Percentiles rank a stretch among this genome's conserved stretches.
These are phyloP conservation scores for Tangara arthus DNA, from an alignment of 2,797 vertebrate genomes.

Conservation along the genomic window DNA sequence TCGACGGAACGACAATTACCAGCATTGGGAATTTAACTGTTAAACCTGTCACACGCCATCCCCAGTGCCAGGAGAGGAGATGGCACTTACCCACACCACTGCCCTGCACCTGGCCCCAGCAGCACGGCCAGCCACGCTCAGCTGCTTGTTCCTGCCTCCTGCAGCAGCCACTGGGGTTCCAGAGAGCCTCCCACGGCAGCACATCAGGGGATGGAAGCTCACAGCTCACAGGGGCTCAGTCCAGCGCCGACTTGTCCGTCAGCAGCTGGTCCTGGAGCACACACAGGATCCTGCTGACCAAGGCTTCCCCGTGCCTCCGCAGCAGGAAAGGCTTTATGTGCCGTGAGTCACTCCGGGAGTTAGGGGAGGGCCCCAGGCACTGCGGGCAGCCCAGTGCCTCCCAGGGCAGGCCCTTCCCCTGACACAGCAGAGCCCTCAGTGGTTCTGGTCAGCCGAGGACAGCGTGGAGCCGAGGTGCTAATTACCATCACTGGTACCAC, in stretches of 20 bases:
- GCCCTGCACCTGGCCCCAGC: background rate
- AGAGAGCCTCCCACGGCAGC: background rate
- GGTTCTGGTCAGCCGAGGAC: background rate
- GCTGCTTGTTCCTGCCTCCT: background rate
- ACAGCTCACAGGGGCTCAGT: fast-evolving
- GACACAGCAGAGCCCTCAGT: background rate
- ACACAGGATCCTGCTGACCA: background rate
- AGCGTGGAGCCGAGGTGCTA: background rate
- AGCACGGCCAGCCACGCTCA: fast-evolving
- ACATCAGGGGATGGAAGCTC: background rate
- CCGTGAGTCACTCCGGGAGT: background rate
- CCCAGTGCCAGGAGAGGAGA: background rate
- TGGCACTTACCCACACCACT: fast-evolving
- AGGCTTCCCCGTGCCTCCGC: background rate
- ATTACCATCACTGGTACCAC: background rate
- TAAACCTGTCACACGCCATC: background rate
- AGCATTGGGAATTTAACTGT: background rate
- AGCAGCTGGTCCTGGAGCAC: background rate
- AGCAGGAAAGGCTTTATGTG: background rate
- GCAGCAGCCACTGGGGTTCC: background rate
- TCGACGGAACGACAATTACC: background rate
- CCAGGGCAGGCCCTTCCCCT: background rate
- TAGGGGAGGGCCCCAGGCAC: background rate
- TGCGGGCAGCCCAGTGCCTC: fast-evolving
- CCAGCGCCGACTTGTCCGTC: fast-evolving